Evolutionary conservation across 2,113 vertebrate genomes (phyloP).

Genomic region (Sterrhoptilus dennistouni): DNA sequence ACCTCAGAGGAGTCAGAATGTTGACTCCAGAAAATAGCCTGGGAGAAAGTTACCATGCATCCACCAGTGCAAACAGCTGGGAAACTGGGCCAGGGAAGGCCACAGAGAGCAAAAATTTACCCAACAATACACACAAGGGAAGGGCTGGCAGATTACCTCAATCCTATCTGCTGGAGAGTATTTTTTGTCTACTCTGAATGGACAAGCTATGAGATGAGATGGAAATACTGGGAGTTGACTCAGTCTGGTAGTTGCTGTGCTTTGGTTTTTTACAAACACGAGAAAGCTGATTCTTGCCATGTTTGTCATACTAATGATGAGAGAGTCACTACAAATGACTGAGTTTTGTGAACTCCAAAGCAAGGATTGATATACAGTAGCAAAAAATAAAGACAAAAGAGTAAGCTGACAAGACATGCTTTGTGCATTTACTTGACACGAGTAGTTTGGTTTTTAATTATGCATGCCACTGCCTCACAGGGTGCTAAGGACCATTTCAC

Average conservation of each 20-base stretch:
- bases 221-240: not conserved
- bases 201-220: not conserved
- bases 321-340: not conserved
- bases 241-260: not conserved
- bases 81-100: not conserved
- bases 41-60: not conserved
- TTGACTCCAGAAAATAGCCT: not conserved
- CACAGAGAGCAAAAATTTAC: not conserved
- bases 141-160: not conserved
- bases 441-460: constrained; percentile 57
- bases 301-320: not conserved
- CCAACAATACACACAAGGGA: not conserved
- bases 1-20: not conserved
- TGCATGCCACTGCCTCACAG: constrained; percentile 21
- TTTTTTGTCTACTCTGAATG: not conserved
- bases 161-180: not conserved
- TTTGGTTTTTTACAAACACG: not conserved
- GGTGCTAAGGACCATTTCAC: not conserved
- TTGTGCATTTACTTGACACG: constrained; percentile 20
- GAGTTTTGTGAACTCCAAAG: constrained; percentile 8
- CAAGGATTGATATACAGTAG: not conserved
- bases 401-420: constrained; percentile 8
- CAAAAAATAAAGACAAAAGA: constrained; percentile 11
- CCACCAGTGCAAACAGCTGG: not conserved
- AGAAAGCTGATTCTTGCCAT: not conserved